phyloP scores from a whole-genome alignment of 2,113 vertebrate species.

The Proterorhinus semilunaris region DNA sequence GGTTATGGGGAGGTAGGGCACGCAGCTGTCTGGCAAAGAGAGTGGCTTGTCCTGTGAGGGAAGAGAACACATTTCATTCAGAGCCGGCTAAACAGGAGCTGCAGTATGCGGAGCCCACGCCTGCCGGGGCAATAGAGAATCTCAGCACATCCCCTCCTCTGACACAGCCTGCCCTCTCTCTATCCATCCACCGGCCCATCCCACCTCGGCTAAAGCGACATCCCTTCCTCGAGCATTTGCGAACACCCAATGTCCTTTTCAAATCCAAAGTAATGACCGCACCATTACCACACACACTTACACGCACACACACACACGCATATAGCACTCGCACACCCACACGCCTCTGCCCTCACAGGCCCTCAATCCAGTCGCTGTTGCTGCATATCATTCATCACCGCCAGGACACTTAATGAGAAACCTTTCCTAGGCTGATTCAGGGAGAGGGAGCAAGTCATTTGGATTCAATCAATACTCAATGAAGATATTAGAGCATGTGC shows the following conservation, averaged over 20 bases:
- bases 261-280: conserved; percentile 41
- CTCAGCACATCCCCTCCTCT: conserved; percentile 6
- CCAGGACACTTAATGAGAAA: conserved; percentile 65
- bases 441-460: conserved; percentile 62
- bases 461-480: conserved; percentile 64
- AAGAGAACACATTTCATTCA: conserved; percentile 15
- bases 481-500: conserved; percentile 48
- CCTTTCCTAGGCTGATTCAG: conserved; percentile 49
- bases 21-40: conserved; percentile 3
- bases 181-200: conserved; percentile 21
- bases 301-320: background rate
- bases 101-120: background rate
- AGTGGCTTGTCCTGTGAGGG: background rate
- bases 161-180: background rate
- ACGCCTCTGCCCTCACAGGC: conserved; percentile 2
- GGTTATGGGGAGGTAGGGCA: background rate
- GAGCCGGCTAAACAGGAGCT: conserved; percentile 7
- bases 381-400: conserved; percentile 59
- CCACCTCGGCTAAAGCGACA: conserved; percentile 15
- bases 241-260: conserved; percentile 28
- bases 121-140: conserved; percentile 13
- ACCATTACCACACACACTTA: background rate
- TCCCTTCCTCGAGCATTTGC: conserved; percentile 14
- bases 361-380: conserved; percentile 19
- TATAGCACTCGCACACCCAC: background rate